Percentiles rank a stretch among this genome's conserved stretches.
These are phyloP conservation scores for Bovichtus variegatus DNA, from an alignment of 2,797 vertebrate genomes.

Conservation along the genomic window DNA sequence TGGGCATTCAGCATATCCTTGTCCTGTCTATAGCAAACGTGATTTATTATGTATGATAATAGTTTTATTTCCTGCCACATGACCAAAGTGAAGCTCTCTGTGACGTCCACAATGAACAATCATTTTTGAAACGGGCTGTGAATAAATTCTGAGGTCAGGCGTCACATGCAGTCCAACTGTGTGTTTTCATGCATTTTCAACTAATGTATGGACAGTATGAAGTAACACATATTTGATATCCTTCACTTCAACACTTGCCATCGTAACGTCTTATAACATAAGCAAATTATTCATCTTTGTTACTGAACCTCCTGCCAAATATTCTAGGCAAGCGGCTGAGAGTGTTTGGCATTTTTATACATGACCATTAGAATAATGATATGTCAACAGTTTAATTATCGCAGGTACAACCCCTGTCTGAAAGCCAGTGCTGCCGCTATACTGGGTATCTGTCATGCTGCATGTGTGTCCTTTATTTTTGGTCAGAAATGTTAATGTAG, in stretches of 20 bases:
- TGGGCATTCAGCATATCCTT: not conserved
- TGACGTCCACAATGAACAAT: not conserved
- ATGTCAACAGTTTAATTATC: slow-evolving; percentile 11
- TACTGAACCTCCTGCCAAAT: not conserved
- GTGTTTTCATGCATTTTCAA: not conserved
- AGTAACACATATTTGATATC: not conserved
- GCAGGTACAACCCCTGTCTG: not conserved
- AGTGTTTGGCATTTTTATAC: slow-evolving; percentile 8
- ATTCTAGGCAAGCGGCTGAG: not conserved
- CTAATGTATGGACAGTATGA: not conserved
- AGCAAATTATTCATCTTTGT: not conserved
- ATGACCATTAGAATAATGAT: not conserved
- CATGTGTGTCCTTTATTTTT: not conserved
- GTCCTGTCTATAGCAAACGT: not conserved
- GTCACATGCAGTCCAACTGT: not conserved
- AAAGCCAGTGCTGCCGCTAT: not conserved
- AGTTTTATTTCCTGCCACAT: not conserved
- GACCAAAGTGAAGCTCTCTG: not conserved
- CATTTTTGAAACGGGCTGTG: not conserved
- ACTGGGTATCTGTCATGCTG: not conserved
- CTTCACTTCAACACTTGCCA: not conserved
- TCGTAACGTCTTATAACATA: not conserved
- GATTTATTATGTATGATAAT: not conserved
- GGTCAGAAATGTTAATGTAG: not conserved
- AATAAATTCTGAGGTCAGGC: not conserved